phyloP scores from a whole-genome alignment of 2,797 vertebrate species.

The Menidia menidia region DNA sequence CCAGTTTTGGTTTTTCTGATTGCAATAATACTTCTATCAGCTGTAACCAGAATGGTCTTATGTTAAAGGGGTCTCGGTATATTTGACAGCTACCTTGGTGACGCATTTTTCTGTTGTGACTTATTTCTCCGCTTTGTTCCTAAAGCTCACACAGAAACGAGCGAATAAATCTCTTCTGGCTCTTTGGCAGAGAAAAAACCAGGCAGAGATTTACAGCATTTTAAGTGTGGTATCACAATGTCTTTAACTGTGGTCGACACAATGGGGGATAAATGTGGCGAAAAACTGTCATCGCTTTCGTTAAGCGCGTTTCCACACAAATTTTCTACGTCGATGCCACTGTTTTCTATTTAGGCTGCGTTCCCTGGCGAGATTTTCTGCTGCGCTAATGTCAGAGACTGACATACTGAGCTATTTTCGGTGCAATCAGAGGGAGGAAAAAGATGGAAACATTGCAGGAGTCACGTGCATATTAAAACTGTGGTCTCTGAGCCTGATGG shows the following conservation, averaged over 20 bases:
- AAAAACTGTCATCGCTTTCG: slow-evolving; percentile 38
- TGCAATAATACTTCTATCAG: slow-evolving; percentile 34
- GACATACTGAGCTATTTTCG: slow-evolving; percentile 25
- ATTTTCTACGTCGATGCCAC: slow-evolving; percentile 25
- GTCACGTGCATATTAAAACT: background rate
- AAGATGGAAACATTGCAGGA: background rate
- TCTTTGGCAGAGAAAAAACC: slow-evolving; percentile 14
- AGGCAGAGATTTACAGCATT: slow-evolving; percentile 43
- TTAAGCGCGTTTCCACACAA: slow-evolving; percentile 15
- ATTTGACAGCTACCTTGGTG: slow-evolving; percentile 19
- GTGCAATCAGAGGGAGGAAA: slow-evolving; percentile 6
- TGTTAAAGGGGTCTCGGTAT: slow-evolving; percentile 17
- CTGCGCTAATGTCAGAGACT: slow-evolving; percentile 35
- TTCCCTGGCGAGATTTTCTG: slow-evolving; percentile 16
- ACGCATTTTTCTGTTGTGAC: slow-evolving; percentile 16
- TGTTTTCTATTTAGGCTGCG: slow-evolving; percentile 28
- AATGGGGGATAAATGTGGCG: slow-evolving; percentile 28
- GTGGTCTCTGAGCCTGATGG: background rate
- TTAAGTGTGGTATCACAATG: slow-evolving; percentile 23
- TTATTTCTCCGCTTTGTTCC: slow-evolving; percentile 25
- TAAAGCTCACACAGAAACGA: slow-evolving; percentile 17
- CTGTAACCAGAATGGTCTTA: slow-evolving; percentile 20
- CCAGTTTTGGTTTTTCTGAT: slow-evolving; percentile 41
- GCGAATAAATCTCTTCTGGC: slow-evolving; percentile 18
- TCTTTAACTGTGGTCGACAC: slow-evolving; percentile 39